Evolutionary conservation across 2,797 vertebrate species (phyloP).

Genomic region (Anas flavirostris): DNA sequence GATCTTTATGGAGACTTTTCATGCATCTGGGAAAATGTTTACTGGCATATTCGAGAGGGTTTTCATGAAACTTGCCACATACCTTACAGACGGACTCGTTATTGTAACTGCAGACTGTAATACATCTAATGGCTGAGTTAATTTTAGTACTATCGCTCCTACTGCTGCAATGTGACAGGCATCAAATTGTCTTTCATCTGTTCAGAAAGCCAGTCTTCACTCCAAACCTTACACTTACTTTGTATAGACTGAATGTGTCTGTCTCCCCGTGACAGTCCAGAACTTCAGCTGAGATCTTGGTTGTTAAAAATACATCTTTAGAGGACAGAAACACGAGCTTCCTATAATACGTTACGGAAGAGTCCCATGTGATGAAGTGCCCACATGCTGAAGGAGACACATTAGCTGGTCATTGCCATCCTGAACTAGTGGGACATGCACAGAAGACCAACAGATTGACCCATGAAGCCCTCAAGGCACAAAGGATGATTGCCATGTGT

Average conservation of each 20-base stretch:
- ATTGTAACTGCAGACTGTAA: not conserved
- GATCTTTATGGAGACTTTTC: not conserved
- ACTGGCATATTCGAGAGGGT: not conserved
- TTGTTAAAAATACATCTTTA: not conserved
- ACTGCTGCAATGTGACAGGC: not conserved
- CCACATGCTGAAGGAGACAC: not conserved
- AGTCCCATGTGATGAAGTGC: not conserved
- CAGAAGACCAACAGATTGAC: not conserved
- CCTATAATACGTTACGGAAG: not conserved
- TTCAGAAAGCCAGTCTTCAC: not conserved
- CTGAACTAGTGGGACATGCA: not conserved
- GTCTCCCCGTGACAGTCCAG: not conserved
- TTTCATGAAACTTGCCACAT: not conserved
- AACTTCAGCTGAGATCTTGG: not conserved
- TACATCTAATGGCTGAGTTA: not conserved
- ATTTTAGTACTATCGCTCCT: not conserved
- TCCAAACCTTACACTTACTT: not conserved
- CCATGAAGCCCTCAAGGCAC: not conserved
- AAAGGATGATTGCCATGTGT: not conserved
- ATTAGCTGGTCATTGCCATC: not conserved
- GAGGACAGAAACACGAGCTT: not conserved
- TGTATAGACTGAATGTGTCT: not conserved
- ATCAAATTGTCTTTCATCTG: not conserved
- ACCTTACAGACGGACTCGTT: not conserved
- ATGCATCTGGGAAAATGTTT: not conserved